A percentile compares a stretch with the other conserved stretches of the same genome.
Conservation (phyloP, 2,113 vertebrate genomes). For the Emydocephalus ijimae region DNA sequence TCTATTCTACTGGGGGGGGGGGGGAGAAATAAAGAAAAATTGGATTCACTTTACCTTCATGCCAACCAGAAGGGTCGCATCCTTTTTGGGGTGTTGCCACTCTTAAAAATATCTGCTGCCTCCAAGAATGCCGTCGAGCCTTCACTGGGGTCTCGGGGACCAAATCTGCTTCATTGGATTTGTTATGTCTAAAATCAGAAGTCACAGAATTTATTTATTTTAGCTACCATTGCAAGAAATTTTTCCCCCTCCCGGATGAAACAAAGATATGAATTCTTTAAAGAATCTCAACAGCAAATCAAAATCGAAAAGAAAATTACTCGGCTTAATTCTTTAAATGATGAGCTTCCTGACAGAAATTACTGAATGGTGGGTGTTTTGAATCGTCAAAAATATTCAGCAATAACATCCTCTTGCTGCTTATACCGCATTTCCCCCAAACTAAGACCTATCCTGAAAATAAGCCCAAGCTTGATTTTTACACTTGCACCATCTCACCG, state of each 20-base stretch:
- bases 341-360: not conserved
- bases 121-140: conserved; percentile 89
- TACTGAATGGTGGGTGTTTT: not conserved
- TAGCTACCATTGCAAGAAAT: no score
- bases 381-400: not conserved
- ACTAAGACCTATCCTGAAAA: no score
- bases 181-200: conserved; percentile 77
- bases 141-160: conserved; percentile 72
- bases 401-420: not conserved
- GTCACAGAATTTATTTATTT: not conserved
- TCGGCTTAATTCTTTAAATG: not conserved
- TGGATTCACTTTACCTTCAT: conserved; percentile 66
- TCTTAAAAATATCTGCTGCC: conserved; percentile 96
- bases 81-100: conserved; percentile 96
- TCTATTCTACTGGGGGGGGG: no score
- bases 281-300: not conserved
- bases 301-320: not conserved
- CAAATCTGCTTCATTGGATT: conserved; percentile 62
- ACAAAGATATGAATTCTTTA: not conserved
- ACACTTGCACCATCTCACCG: no score
- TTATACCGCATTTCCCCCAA: no score
- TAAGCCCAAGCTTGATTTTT: no score
- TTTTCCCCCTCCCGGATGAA: not conserved
- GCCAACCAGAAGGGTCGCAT: conserved; percentile 76
- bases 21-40: no score